Percentiles rank a stretch among this genome's conserved stretches.
These are phyloP conservation scores for Poeciliopsis infans DNA, from an alignment of 2,797 vertebrate genomes.

Conservation along the genomic window DNA sequence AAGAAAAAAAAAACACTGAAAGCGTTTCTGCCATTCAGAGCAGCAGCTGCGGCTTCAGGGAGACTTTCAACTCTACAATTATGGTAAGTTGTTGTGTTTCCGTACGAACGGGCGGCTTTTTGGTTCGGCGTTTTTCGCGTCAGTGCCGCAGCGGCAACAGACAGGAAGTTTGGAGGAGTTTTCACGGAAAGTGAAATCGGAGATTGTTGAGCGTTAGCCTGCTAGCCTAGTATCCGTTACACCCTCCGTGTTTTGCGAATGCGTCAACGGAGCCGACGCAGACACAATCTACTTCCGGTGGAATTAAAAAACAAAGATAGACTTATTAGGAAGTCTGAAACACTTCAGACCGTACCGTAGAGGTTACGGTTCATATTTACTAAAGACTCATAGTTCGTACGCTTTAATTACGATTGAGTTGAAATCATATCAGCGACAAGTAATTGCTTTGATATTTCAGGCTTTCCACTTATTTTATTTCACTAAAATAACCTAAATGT, in stretches of 20 bases:
- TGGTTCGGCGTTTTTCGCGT: neutral
- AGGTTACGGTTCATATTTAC: neutral
- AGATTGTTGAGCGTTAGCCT: slow-evolving; percentile 54
- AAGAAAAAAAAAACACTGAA: slow-evolving; percentile 42
- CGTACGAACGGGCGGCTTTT: fast-evolving
- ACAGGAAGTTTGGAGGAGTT: slow-evolving; percentile 19
- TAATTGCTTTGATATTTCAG: neutral
- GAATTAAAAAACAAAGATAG: slow-evolving; percentile 29
- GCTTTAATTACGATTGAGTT: neutral
- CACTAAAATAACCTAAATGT: neutral
- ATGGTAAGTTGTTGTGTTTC: slow-evolving; percentile 63
- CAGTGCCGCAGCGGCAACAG: neutral
- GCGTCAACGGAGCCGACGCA: neutral
- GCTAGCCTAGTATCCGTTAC: slow-evolving; percentile 70
- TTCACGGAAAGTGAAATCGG: slow-evolving; percentile 30
- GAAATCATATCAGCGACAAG: neutral
- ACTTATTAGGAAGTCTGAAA: neutral
- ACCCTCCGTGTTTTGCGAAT: slow-evolving; percentile 29
- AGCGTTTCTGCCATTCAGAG: slow-evolving; percentile 49
- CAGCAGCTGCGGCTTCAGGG: slow-evolving; percentile 54
- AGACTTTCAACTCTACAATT: slow-evolving; percentile 45
- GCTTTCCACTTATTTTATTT: neutral
- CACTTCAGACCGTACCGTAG: neutral
- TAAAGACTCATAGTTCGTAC: neutral
- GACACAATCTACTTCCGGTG: slow-evolving; percentile 15